Evolutionary conservation across 1,140 invertebrate genomes (phyloP).

Genomic region (Drosophila ohnishii): DNA sequence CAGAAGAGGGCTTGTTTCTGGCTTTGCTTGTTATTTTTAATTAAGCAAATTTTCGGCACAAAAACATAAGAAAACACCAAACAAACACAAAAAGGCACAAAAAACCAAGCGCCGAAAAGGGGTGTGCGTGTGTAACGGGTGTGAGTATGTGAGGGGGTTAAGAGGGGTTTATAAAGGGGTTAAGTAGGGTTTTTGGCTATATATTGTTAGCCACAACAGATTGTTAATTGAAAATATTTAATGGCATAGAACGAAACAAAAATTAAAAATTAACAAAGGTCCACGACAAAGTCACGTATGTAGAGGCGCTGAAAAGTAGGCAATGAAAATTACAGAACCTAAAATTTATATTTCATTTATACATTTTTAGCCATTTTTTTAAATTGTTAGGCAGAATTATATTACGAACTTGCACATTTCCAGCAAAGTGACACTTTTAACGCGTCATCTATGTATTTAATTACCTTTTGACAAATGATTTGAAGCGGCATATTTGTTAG

Average conservation of each 20-base stretch:
- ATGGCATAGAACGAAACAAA: slow-evolving; percentile 19
- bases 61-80: slow-evolving; percentile 66
- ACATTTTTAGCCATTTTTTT: neutral
- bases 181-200: slow-evolving; percentile 46
- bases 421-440: no score
- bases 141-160: neutral
- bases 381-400: no score
- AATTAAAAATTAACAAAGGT: slow-evolving; percentile 1
- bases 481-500: no score
- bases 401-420: no score
- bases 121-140: slow-evolving; percentile 1
- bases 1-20: slow-evolving; percentile 35
- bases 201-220: slow-evolving; percentile 43
- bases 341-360: slow-evolving; percentile 14
- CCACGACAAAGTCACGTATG: neutral
- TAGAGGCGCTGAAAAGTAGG: slow-evolving; percentile 3
- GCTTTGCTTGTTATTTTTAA: slow-evolving; percentile 73
- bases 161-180: slow-evolving; percentile 18
- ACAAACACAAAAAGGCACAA: slow-evolving; percentile 40
- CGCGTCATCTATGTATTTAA: no score
- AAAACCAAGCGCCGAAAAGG: slow-evolving; percentile 37
- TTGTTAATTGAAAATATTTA: slow-evolving; percentile 76
- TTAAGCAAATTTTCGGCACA: slow-evolving; percentile 76
- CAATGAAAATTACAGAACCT: slow-evolving; percentile 15
- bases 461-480: no score